phyloP scores from a whole-genome alignment of 2,888 invertebrate genomes.

The Platypus cylindrus region DNA sequence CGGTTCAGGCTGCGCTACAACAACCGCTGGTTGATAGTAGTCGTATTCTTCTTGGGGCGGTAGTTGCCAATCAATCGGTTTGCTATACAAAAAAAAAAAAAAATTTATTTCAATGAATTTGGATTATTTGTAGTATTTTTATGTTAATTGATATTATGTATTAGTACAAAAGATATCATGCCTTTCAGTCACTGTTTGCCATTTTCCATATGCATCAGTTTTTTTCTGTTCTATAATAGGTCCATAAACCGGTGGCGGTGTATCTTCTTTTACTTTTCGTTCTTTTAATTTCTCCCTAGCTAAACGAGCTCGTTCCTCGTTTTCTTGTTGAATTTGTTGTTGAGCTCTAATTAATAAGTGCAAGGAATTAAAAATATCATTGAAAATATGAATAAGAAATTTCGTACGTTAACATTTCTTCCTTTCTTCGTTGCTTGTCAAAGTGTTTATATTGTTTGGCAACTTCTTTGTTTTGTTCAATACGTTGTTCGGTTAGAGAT shows the following conservation, averaged over 20 bases:
- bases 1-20: slow-evolving; percentile 39
- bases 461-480: slow-evolving; percentile 38
- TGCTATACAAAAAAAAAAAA: slow-evolving; percentile 16
- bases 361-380: slow-evolving; percentile 2
- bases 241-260: slow-evolving; percentile 31
- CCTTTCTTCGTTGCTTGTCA: slow-evolving; percentile 24
- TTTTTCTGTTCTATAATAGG: slow-evolving; percentile 48
- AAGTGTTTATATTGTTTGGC: slow-evolving; percentile 34
- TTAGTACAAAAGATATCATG: slow-evolving; percentile 31
- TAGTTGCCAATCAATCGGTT: slow-evolving; percentile 52
- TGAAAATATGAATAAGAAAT: neutral
- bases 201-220: slow-evolving; percentile 61
- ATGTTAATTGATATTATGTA: no score
- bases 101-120: no score
- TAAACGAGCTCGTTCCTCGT: slow-evolving; percentile 40
- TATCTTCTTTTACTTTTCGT: slow-evolving; percentile 27
- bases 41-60: slow-evolving; percentile 39
- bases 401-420: slow-evolving; percentile 21
- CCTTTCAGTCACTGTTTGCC: slow-evolving; percentile 54
- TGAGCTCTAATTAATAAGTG: slow-evolving; percentile 18
- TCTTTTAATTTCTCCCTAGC: slow-evolving; percentile 37
- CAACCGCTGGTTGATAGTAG: slow-evolving; percentile 20
- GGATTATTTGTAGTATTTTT: no score
- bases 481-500: slow-evolving; percentile 50
- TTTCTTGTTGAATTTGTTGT: slow-evolving; percentile 34